Base-by-base conservation (phyloP, 2,113 vertebrate species). In the Cynopterus brachyotis region DNA sequence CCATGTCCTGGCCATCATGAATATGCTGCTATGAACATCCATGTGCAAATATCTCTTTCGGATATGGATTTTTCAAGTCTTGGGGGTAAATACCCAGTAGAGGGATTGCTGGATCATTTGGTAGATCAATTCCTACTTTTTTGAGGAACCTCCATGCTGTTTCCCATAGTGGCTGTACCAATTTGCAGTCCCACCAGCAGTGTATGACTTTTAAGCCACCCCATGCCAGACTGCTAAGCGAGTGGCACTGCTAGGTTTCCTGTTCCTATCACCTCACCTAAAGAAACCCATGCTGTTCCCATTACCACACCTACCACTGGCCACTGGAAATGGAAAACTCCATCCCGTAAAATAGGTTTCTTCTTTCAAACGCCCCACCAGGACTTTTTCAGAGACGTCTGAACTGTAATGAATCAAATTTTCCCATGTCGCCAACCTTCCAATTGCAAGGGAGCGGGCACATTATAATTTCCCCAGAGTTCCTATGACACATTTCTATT, bases 281-380 rank as follows among this genome's bases (percentile, higher is more conserved):
- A 92, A 81, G 47, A 89, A 24, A 19, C 37, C 47, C 15, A 62
- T 24, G 0, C 22, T 30, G 32, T 78, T 88, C 57, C 76, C 55
- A 53, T 53, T 15, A 13, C 40, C 60, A 47, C 28, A 30, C 35
- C 79, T 79, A 35, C 70, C 11, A 35, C n/a, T 88, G 89, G 70
- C 55, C 64, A 37, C 11, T 81, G 80, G 42, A 94, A 76, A 79
- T 76, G 87, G 92, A 90, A 89, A 89, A 87, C 45, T 83, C 60
- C 10, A 24, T 15, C 59, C 53, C 11, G 28, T 86, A 92, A 76
- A 94, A 73, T 24, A 62, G 42, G 16, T 47, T 57, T 53, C n/a
- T 70, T 92, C 76, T 94, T 95, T 47, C 83, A 89, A 83, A 94
- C 60, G 28, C 50, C 32, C 57, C 40, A 70, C 32, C 35, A 94